Conservation (phyloP, 2,888 invertebrate genomes). For the Cheilosia pagana region DNA sequence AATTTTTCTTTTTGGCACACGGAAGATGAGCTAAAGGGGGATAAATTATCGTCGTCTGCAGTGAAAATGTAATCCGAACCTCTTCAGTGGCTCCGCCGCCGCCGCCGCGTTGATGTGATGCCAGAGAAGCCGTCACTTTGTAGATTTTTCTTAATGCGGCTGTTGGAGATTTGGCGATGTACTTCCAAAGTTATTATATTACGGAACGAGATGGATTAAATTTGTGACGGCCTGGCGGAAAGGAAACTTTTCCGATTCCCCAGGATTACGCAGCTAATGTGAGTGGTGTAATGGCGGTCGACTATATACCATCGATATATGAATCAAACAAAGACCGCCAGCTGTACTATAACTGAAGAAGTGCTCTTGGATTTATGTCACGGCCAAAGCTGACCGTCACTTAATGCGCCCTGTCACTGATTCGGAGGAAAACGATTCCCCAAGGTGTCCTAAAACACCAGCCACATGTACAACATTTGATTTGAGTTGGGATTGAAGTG, state of each 20-base stretch:
- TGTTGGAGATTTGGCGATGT: conserved; percentile 30
- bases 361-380: conserved; percentile 12
- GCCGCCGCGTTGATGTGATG: conserved; percentile 22
- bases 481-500: conserved; percentile 61
- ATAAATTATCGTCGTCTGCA: conserved; percentile 29
- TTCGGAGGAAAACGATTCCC: conserved; percentile 36
- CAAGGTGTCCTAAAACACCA: conserved; percentile 54
- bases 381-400: conserved; percentile 46
- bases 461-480: conserved; percentile 65
- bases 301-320: too few species aligned
- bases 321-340: conserved; percentile 12
- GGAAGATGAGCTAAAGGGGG: conserved; percentile 8
- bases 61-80: conserved; percentile 11
- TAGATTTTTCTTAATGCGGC: conserved; percentile 28
- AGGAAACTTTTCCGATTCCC: conserved; percentile 36
- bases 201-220: conserved; percentile 28
- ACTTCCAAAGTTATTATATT: conserved; percentile 35
- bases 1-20: background rate
- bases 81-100: background rate
- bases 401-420: conserved; percentile 10
- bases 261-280: conserved; percentile 43
- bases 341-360: too few species aligned
- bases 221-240: background rate
- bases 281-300: conserved; percentile 10
- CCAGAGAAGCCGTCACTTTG: conserved; percentile 6